These are phyloP conservation scores for Centropus bengalensis DNA, from an alignment of 2,113 vertebrate genomes.

Conservation along the genomic window DNA sequence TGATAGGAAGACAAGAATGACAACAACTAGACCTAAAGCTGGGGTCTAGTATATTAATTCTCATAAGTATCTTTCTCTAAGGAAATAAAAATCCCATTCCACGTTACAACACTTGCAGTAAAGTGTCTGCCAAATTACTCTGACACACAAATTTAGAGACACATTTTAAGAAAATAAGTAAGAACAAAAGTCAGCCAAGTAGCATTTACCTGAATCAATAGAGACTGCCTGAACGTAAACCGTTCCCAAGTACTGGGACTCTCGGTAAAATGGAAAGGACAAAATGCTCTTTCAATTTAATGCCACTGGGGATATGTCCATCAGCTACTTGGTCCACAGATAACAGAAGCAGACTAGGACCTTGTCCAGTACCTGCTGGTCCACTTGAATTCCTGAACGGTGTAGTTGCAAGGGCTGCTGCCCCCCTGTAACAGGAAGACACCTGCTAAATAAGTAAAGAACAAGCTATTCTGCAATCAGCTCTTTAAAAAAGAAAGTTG, in stretches of 20 bases:
- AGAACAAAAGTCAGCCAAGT: slow-evolving; percentile 24
- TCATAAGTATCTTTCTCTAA: slow-evolving; percentile 22
- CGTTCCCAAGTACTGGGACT: not conserved
- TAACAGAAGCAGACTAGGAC: not conserved
- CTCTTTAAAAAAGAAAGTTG: not conserved
- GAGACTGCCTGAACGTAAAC: slow-evolving; percentile 7
- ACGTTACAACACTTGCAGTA: slow-evolving; percentile 47
- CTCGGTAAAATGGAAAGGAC: not conserved
- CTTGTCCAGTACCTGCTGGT: not conserved
- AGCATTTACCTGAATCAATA: slow-evolving; percentile 31
- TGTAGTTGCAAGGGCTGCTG: not conserved
- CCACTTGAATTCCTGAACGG: not conserved
- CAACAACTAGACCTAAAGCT: not conserved
- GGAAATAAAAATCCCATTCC: slow-evolving; percentile 57
- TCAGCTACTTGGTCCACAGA: not conserved
- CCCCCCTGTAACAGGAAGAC: not conserved
- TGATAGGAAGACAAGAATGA: not conserved
- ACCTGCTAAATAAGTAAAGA: not conserved
- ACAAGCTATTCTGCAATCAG: not conserved
- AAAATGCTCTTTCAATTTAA: not conserved
- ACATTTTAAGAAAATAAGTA: slow-evolving; percentile 18
- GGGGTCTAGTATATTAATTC: slow-evolving; percentile 41
- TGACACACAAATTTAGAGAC: slow-evolving; percentile 38
- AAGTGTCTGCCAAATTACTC: slow-evolving; percentile 11
- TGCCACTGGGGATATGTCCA: not conserved